Percentiles rank a stretch among this genome's conserved stretches.
phyloP scores from a whole-genome alignment of 2,113 vertebrate species.

The Laticauda colubrina region DNA sequence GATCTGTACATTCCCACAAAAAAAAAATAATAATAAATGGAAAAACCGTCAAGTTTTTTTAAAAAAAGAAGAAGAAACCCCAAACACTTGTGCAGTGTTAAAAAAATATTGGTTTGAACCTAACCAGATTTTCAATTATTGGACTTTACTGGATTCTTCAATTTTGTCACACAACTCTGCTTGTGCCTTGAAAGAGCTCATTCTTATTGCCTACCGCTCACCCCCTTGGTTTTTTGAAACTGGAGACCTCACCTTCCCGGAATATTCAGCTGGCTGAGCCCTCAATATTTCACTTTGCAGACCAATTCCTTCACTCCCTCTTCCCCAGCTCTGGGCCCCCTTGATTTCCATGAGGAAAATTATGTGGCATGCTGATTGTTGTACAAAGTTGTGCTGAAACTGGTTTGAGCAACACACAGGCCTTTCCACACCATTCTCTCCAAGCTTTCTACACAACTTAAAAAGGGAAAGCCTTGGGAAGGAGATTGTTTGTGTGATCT shows the following conservation, averaged over 20 bases:
- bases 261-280: constrained; percentile 61
- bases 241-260: constrained; percentile 67
- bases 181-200: constrained; percentile 63
- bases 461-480: background rate
- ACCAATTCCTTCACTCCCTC: constrained; percentile 43
- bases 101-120: constrained; percentile 61
- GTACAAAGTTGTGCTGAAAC: constrained; percentile 37
- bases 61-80: constrained; percentile 13
- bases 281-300: constrained; percentile 58
- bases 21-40: constrained; percentile 60
- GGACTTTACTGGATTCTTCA: constrained; percentile 64
- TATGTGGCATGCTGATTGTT: constrained; percentile 51
- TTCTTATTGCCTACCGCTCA: constrained; percentile 58
- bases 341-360: constrained; percentile 54
- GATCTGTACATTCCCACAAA: constrained; percentile 29
- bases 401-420: constrained; percentile 35
- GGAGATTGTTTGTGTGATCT: background rate
- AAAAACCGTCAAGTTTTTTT: constrained; percentile 53
- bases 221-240: constrained; percentile 60
- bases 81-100: constrained; percentile 57
- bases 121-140: constrained; percentile 68
- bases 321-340: constrained; percentile 26
- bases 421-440: background rate
- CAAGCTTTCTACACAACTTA: background rate
- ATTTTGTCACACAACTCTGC: constrained; percentile 57